These are phyloP conservation scores for Carapus acus DNA, from an alignment of 2,797 vertebrate species.

Conservation along the genomic window DNA sequence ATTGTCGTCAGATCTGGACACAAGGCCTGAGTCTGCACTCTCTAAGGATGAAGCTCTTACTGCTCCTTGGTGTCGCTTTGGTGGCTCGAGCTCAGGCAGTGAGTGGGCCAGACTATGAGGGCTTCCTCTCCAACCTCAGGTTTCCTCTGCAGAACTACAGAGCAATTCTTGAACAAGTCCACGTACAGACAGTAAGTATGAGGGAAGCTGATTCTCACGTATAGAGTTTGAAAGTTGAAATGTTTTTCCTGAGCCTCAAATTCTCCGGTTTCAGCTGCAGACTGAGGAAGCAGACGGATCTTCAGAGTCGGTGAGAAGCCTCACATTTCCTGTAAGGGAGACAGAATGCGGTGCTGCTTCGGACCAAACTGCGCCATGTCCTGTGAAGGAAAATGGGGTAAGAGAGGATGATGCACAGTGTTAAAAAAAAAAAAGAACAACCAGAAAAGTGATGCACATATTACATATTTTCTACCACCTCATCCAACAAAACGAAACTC, in stretches of 20 bases:
- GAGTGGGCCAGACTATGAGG: constrained; percentile 1
- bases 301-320: constrained; percentile 6
- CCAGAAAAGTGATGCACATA: background rate
- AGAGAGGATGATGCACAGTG: background rate
- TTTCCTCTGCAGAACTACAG: constrained; percentile 16
- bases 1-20: no score
- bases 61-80: constrained; percentile 7
- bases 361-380: constrained; percentile 6
- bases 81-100: constrained; percentile 5
- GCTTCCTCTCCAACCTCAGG: background rate
- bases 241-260: background rate
- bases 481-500: background rate
- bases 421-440: no score
- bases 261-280: background rate
- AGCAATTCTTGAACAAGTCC: constrained; percentile 7
- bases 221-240: no score
- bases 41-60: constrained; percentile 7
- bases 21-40: constrained; percentile 11
- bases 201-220: background rate
- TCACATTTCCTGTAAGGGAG: constrained; percentile 23
- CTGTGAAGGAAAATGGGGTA: constrained; percentile 24
- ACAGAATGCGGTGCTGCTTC: constrained; percentile 6
- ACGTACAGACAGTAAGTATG: constrained; percentile 21
- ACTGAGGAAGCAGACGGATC: constrained; percentile 11
- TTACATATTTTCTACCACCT: background rate